Conservation (phyloP, 2,888 invertebrate genomes). For the Melanostoma scalare region DNA sequence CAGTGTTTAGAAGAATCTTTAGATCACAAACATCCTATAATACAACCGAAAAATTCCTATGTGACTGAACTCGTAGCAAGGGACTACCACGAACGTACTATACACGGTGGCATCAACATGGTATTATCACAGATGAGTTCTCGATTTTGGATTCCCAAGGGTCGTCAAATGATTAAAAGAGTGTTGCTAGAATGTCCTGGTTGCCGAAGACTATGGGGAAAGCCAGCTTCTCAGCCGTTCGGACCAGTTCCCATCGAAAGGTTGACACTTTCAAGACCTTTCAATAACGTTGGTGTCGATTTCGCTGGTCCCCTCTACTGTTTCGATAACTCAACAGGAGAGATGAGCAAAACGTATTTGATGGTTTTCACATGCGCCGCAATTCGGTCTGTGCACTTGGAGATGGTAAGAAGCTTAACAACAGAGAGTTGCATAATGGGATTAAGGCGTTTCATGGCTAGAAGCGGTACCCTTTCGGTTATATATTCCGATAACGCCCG, state of each 20-base stretch:
- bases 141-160: conserved; percentile 18
- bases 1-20: conserved; percentile 29
- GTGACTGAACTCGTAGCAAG: conserved; percentile 13
- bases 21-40: conserved; percentile 17
- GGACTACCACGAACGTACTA: neutral
- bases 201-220: no score
- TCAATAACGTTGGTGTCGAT: conserved; percentile 5
- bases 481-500: conserved; percentile 16
- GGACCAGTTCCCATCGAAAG: neutral
- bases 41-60: conserved; percentile 11
- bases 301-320: conserved; percentile 6
- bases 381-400: neutral
- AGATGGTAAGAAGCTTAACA: neutral
- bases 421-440: neutral
- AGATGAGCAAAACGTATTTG: neutral
- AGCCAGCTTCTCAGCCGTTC: neutral
- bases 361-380: neutral
- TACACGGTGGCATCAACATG: conserved; percentile 23
- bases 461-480: neutral
- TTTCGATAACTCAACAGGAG: neutral
- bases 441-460: neutral
- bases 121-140: conserved; percentile 12
- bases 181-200: no score
- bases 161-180: neutral
- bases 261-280: neutral